Conservation (phyloP, 2,797 vertebrate genomes). For the Setipinna tenuifilis region DNA sequence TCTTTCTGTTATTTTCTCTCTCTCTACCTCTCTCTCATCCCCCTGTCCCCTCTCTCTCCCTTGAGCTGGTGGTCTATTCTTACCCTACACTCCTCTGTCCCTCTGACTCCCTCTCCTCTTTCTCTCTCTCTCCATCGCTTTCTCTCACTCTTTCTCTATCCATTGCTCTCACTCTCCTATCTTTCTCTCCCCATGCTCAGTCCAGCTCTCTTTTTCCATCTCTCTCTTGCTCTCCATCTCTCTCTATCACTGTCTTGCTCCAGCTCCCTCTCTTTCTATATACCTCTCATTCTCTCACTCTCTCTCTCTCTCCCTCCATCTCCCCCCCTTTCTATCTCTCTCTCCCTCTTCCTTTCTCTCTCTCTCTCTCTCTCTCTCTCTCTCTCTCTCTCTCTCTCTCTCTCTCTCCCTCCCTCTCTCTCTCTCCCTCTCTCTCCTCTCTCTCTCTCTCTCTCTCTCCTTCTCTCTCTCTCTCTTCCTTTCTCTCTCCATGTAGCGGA, state of each 20-base stretch:
- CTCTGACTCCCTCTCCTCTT: conserved; percentile 4
- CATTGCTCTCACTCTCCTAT: too few species aligned
- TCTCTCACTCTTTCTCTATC: neutral
- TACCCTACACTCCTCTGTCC: neutral
- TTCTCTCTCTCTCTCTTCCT: too few species aligned
- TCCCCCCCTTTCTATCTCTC: neutral
- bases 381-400: neutral
- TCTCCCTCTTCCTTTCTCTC: neutral
- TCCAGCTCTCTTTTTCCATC: too few species aligned
- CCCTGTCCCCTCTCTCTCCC: neutral
- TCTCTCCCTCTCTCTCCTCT: too few species aligned
- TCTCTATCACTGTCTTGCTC: too few species aligned
- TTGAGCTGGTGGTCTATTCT: too few species aligned
- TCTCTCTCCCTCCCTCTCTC: conserved; percentile 32
- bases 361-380: conserved; percentile 2
- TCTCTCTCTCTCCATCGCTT: conserved; percentile 15
- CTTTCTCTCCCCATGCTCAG: too few species aligned
- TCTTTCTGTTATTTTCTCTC: too few species aligned
- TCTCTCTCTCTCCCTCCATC: neutral
- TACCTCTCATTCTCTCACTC: neutral
- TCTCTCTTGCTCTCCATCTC: too few species aligned
- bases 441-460: too few species aligned
- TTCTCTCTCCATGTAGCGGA: neutral
- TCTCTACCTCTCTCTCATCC: neutral
- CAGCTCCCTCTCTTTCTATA: neutral